Evolutionary conservation across 1,140 invertebrate species (phyloP).

Genomic region (Aphaenogaster rudis): DNA sequence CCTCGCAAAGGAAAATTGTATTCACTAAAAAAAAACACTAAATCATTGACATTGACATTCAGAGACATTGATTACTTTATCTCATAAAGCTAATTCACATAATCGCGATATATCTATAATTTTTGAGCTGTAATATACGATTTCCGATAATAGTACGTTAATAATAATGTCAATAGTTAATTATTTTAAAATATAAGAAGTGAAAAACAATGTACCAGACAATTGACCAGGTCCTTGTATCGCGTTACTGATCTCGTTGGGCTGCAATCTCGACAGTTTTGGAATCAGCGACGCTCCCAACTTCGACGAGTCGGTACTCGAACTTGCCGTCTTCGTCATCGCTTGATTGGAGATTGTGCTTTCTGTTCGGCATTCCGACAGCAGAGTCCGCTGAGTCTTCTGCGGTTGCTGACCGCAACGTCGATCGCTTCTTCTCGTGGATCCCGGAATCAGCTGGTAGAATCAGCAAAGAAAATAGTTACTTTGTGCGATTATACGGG

Average conservation of each 20-base stretch:
- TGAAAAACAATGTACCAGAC: slow-evolving; percentile 23
- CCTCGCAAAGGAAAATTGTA: background rate
- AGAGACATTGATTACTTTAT: background rate
- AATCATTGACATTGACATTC: background rate
- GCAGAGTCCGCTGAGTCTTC: slow-evolving; percentile 79
- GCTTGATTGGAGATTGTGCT: slow-evolving; percentile 63
- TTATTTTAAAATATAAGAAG: background rate
- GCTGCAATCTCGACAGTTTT: slow-evolving; percentile 89
- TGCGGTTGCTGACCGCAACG: slow-evolving; percentile 76
- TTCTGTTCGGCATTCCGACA: slow-evolving; percentile 78
- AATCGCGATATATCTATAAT: background rate
- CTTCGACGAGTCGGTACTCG: slow-evolving; percentile 75
- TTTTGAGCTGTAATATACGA: background rate
- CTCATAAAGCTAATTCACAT: background rate
- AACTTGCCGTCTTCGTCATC: slow-evolving; percentile 67
- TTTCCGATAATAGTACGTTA: background rate
- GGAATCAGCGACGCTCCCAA: slow-evolving; percentile 89
- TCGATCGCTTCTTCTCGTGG: slow-evolving; percentile 75
- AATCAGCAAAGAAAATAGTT: slow-evolving; percentile 55
- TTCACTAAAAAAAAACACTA: background rate
- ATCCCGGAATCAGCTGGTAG: slow-evolving; percentile 56
- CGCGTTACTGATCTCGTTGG: slow-evolving; percentile 88
- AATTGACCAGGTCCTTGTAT: slow-evolving; percentile 82
- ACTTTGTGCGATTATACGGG: background rate
- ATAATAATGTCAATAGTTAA: background rate